These are phyloP conservation scores for Xestia xanthographa DNA, from an alignment of 2,888 invertebrate genomes.

Conservation along the genomic window DNA sequence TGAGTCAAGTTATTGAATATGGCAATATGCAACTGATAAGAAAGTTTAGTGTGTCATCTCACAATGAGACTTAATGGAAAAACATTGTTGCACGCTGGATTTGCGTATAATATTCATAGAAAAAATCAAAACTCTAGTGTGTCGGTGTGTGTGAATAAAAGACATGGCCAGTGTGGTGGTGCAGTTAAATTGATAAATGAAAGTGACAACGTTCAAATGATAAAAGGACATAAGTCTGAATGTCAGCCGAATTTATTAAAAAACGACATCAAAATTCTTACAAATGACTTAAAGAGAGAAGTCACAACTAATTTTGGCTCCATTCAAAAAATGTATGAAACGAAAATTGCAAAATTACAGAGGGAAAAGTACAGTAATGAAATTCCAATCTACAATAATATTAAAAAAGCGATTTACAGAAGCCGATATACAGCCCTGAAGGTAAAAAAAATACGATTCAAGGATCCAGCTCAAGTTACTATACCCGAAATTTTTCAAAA, in stretches of 20 bases:
- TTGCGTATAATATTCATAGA: neutral
- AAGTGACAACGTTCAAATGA: constrained; percentile 7
- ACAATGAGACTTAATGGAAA: neutral
- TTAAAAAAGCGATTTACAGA: constrained; percentile 35
- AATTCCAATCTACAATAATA: constrained; percentile 36
- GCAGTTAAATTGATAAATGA: constrained; percentile 29
- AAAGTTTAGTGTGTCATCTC: constrained; percentile 1
- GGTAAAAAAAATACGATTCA: constrained; percentile 35
- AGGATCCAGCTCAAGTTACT: constrained; percentile 22
- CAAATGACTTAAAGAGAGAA: constrained; percentile 1
- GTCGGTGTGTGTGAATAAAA: constrained; percentile 28
- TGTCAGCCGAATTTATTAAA: neutral
- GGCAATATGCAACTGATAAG: neutral
- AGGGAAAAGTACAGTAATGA: constrained; percentile 25
- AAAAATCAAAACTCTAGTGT: constrained; percentile 23
- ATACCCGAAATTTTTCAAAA: too few species aligned
- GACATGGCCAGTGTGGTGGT: constrained; percentile 27
- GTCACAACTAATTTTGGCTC: neutral
- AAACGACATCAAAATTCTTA: constrained; percentile 1
- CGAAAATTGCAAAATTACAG: constrained; percentile 9
- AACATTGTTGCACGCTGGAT: constrained; percentile 3
- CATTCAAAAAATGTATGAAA: neutral
- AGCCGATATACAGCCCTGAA: constrained; percentile 34
- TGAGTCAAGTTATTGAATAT: neutral
- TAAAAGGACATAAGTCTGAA: neutral